Percentiles rank a stretch among this genome's conserved stretches.
Conservation (phyloP, 37 sponge, comb jelly and placozoan species). For the Crambe crambe region DNA sequence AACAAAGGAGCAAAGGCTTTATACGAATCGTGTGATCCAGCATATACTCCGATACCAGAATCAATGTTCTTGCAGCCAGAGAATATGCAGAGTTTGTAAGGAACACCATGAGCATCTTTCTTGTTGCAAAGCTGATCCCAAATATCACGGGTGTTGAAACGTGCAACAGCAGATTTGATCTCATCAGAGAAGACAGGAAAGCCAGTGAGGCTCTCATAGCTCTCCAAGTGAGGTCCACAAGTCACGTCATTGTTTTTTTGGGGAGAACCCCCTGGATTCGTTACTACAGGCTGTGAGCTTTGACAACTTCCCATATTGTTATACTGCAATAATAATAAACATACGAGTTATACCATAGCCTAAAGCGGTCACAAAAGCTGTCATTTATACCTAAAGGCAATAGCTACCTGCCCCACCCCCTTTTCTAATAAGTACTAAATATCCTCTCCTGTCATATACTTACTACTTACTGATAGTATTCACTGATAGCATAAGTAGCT, state of each 20-base stretch:
- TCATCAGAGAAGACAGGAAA: constrained; percentile 5
- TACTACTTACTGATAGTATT: no score
- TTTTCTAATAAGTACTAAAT: no score
- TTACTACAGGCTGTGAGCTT: background rate
- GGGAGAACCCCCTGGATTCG: background rate
- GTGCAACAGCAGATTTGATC: background rate
- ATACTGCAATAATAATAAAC: no score
- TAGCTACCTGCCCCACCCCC: no score
- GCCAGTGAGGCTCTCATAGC: background rate
- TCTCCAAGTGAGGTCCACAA: background rate
- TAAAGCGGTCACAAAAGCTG: no score
- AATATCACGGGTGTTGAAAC: constrained; percentile 14
- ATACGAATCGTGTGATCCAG: constrained; percentile 87
- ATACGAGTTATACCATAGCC: no score
- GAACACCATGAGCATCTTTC: constrained; percentile 15
- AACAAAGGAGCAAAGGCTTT: constrained; percentile 68
- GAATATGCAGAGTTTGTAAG: constrained; percentile 11
- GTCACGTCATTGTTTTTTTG: background rate
- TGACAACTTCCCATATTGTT: background rate
- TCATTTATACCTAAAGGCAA: no score
- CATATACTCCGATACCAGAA: constrained; percentile 14
- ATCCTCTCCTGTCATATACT: no score
- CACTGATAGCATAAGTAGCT: no score
- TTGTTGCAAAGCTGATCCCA: constrained; percentile 7
- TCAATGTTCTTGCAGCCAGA: constrained; percentile 23